Evolutionary conservation across 2,888 invertebrate species (phyloP).

Genomic region (Deilephila porcellus): DNA sequence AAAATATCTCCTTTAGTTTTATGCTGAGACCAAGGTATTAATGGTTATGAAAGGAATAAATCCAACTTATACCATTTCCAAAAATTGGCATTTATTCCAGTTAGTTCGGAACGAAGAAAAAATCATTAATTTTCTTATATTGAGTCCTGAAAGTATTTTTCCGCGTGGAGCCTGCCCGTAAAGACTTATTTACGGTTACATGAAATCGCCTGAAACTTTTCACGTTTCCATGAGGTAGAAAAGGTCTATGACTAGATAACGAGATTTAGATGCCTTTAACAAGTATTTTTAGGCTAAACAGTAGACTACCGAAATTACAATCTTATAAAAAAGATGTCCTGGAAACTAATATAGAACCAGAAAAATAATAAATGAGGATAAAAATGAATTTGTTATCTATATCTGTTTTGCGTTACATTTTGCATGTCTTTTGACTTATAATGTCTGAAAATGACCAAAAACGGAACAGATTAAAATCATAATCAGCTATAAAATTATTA

Average conservation of each 20-base stretch:
- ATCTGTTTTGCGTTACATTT: too few relatives aligned
- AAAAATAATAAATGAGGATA: too few relatives aligned
- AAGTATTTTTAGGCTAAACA: background rate
- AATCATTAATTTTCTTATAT: slow-evolving; percentile 14
- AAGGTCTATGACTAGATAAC: background rate
- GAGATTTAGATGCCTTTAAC: slow-evolving; percentile 8
- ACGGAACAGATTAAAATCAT: too few relatives aligned
- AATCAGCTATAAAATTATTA: too few relatives aligned
- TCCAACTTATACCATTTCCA: background rate
- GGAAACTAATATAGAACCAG: too few relatives aligned
- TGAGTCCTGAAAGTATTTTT: slow-evolving; percentile 7
- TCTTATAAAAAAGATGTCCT: too few relatives aligned
- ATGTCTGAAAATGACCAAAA: too few relatives aligned
- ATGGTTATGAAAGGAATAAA: background rate
- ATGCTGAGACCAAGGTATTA: background rate
- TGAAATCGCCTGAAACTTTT: background rate
- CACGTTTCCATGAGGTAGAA: background rate
- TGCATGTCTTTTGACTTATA: too few relatives aligned
- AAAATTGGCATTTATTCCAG: slow-evolving; percentile 1
- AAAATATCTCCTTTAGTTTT: background rate
- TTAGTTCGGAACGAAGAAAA: slow-evolving; percentile 15
- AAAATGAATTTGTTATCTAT: too few relatives aligned
- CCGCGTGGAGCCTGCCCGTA: background rate
- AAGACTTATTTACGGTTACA: slow-evolving; percentile 18
- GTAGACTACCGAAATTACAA: too few relatives aligned